Evolutionary conservation across 2,113 vertebrate genomes (phyloP), one percentile per base, ranked within the genome.

Genomic region (Nothocercus nigrocapillus): DNA sequence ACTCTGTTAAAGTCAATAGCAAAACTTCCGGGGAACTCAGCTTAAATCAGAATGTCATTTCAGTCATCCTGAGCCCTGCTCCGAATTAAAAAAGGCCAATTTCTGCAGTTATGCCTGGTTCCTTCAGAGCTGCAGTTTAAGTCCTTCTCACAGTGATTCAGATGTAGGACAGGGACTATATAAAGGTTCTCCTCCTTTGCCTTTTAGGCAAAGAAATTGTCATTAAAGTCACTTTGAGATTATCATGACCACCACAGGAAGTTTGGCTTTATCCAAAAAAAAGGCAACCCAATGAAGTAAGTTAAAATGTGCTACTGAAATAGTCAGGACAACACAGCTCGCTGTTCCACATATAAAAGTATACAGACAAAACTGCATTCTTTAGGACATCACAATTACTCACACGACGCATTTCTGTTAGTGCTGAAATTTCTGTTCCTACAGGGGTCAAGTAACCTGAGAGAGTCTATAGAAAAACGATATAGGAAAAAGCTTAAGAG

Each of bases 321-420:
- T 44, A 42, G 8, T 88, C 34, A 58, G 36, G 34, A 5, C 9
- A 61, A 66, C 32, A 44, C 13, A 56, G 11, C 12, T 36, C 66
- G 13, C 8, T 53, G 27, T 49, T 68, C 45, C 47, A 82, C 11
- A 8, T 7, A 42, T 59, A 27, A n/a, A 69, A 30, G 40, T 5
- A 21, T 5, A 45, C 1, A 2, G 84, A 70, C 24, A 36, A 45
- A 45, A 0, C 19, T 30, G 85, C 73, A 81, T 72, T 68, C 92
- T 67, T 72, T 22, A 8, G 68, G 82, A 18, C 0, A 0, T 42
- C 5, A 44, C 67, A 28, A 2, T 88, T 97, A 98, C 98, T 99
- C 98, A 99, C 99, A 97, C 99, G 98, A 61, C 99, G 98, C 98
- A 99, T 98, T 96, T 99, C 99, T 82, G 98, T 97, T 91, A 99